These are phyloP conservation scores for Perizoma flavofasciatum DNA, from an alignment of 2,888 invertebrate genomes.

Conservation along the genomic window DNA sequence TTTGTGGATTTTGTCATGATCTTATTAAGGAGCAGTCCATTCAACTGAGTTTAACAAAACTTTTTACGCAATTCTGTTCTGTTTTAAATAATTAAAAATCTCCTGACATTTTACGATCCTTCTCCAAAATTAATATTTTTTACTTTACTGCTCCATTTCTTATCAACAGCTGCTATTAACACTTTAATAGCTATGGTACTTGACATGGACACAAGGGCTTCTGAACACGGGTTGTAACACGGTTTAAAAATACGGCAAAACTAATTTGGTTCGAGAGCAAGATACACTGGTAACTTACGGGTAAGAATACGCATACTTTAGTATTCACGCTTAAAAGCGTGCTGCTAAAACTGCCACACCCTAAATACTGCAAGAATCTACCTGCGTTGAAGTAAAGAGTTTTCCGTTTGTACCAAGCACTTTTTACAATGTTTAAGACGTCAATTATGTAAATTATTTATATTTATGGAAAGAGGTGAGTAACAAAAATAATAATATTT, in stretches of 20 bases:
- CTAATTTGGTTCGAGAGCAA: conserved; percentile 2
- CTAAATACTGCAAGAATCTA: no score
- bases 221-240: conserved; percentile 11
- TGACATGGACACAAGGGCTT: conserved; percentile 23
- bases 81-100: no score
- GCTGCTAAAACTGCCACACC: no score
- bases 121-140: conserved; percentile 9
- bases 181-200: conserved; percentile 26
- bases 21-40: conserved; percentile 31
- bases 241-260: conserved; percentile 14
- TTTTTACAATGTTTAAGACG: no score
- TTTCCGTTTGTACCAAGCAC: no score
- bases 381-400: no score
- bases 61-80: conserved; percentile 16
- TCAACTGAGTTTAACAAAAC: conserved; percentile 25
- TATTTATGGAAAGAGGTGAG: no score
- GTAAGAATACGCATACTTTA: neutral
- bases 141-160: conserved; percentile 19
- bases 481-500: no score
- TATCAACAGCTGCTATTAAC: conserved; percentile 27
- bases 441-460: no score
- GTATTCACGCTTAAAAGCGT: no score
- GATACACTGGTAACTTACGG: neutral
- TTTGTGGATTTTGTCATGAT: conserved; percentile 44
- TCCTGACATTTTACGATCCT: conserved; percentile 14